A percentile compares a stretch with the other conserved stretches of the same genome.
phyloP scores from a whole-genome alignment of 2,113 vertebrate genomes.

The Melierax canorus region DNA sequence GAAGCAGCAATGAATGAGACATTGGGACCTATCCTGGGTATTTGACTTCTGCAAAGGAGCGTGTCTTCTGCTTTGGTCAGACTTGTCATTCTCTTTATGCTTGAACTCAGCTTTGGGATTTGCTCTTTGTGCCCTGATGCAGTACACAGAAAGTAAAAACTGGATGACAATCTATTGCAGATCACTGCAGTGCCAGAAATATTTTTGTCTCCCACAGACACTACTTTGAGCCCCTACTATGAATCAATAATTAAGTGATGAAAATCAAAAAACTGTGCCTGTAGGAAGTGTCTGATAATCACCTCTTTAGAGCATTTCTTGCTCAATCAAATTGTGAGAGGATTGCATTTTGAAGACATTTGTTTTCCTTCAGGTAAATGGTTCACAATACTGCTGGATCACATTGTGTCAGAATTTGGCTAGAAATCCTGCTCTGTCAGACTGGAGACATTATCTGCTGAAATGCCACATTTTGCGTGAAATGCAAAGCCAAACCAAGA shows the following conservation, averaged over 20 bases:
- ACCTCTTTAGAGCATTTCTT: background rate
- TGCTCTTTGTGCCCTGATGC: background rate
- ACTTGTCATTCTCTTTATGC: background rate
- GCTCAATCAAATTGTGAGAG: background rate
- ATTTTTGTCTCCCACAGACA: background rate
- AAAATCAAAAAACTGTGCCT: background rate
- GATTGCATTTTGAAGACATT: background rate
- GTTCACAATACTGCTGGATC: background rate
- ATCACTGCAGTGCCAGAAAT: background rate
- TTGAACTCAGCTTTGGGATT: background rate
- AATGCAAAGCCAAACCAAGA: background rate
- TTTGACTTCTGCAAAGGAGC: background rate
- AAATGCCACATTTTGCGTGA: background rate
- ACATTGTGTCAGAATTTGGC: background rate
- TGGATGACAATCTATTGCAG: background rate
- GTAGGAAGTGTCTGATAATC: background rate
- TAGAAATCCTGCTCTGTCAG: background rate
- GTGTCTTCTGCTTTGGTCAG: background rate
- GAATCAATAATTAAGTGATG: background rate
- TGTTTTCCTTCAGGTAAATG: background rate
- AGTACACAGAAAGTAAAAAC: background rate
- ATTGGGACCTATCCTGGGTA: rapidly evolving
- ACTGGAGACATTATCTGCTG: background rate
- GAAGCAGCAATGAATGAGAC: background rate
- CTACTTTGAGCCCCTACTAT: background rate